Evolutionary conservation across 2,797 vertebrate species (phyloP).

Genomic region (Somateria mollissima): DNA sequence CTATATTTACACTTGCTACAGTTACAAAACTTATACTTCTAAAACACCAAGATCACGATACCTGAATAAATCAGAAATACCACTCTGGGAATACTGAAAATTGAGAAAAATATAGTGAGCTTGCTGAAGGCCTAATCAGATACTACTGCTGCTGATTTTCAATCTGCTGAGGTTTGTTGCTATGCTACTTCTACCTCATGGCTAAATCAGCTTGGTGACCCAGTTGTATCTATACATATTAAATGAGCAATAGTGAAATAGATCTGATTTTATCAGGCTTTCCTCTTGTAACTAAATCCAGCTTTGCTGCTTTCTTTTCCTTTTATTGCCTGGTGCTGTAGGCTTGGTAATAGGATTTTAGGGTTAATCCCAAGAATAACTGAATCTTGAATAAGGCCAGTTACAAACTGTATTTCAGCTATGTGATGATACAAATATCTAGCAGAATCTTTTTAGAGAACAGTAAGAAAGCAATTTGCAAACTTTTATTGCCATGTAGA

Average conservation of each 20-base stretch:
- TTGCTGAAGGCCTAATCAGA: conserved; percentile 22
- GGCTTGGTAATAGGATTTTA: conserved; percentile 57
- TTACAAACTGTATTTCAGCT: conserved; percentile 12
- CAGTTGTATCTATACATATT: conserved; percentile 69
- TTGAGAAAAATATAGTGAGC: neutral
- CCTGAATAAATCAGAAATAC: neutral
- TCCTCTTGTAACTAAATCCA: conserved; percentile 48
- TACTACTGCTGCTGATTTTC: conserved; percentile 29
- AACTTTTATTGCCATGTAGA: conserved; percentile 1
- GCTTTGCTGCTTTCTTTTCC: conserved; percentile 23
- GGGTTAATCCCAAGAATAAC: conserved; percentile 60
- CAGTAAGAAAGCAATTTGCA: neutral
- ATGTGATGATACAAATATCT: conserved; percentile 38
- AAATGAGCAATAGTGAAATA: conserved; percentile 69
- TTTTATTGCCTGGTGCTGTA: neutral
- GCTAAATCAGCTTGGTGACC: conserved; percentile 68
- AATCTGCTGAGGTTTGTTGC: conserved; percentile 44
- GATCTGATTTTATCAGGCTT: conserved; percentile 66
- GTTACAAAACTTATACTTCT: neutral
- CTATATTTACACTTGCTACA: neutral
- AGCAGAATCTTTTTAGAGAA: conserved; percentile 12
- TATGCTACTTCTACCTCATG: conserved; percentile 53
- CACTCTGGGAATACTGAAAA: neutral
- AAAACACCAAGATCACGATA: neutral
- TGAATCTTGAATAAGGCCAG: conserved; percentile 33